phyloP scores from a whole-genome alignment of 1,140 invertebrate species.

The Zelostemma sp. region DNA sequence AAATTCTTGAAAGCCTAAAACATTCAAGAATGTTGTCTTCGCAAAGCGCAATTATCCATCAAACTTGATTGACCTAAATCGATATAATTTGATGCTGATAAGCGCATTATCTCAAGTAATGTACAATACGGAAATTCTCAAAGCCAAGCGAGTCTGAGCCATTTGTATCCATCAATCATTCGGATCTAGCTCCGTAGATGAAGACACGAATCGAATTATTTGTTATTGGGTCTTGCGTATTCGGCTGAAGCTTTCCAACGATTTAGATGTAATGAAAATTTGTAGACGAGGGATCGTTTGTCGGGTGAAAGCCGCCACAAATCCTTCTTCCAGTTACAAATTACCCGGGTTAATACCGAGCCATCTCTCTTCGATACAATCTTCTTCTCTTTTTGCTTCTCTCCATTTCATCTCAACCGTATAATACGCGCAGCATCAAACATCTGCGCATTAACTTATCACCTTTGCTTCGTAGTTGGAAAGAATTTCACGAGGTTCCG shows the following conservation, averaged over 20 bases:
- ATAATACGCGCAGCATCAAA: conserved; percentile 14
- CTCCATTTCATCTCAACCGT: conserved; percentile 26
- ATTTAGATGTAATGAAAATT: conserved; percentile 40
- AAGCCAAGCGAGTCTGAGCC: too few relatives aligned
- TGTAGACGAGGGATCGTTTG: conserved; percentile 29
- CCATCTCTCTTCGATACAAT: neutral
- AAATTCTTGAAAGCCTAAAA: too few relatives aligned
- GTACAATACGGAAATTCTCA: too few relatives aligned
- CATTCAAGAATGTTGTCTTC: too few relatives aligned
- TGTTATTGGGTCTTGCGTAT: conserved; percentile 12
- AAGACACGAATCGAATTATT: conserved; percentile 28
- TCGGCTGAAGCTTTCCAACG: conserved; percentile 25
- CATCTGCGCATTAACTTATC: too few relatives aligned
- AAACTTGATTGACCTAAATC: too few relatives aligned
- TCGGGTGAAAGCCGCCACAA: conserved; percentile 30
- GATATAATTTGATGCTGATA: too few relatives aligned
- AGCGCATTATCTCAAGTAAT: too few relatives aligned
- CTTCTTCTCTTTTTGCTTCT: conserved; percentile 19
- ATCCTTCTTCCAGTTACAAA: conserved; percentile 38
- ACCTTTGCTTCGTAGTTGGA: too few relatives aligned
- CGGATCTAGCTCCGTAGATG: neutral
- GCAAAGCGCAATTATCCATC: too few relatives aligned
- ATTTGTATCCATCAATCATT: too few relatives aligned
- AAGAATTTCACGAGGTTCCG: too few relatives aligned
- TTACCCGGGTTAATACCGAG: conserved; percentile 14